phyloP scores from a whole-genome alignment of 2,888 invertebrate genomes.

The Papilio protenor region DNA sequence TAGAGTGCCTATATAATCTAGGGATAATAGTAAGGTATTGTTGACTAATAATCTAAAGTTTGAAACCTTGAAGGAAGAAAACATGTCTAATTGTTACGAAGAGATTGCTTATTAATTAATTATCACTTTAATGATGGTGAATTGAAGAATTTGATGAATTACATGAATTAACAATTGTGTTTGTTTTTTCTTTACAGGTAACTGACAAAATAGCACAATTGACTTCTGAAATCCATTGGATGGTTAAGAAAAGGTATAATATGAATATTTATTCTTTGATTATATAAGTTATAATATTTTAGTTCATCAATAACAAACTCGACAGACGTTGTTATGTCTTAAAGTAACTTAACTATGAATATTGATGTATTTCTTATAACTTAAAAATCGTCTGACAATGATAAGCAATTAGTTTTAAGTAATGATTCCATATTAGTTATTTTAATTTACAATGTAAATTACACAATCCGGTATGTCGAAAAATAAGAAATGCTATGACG shows the following conservation, averaged over 20 bases:
- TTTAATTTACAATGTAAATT: too few species aligned
- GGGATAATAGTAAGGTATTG: neutral
- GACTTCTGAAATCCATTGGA: neutral
- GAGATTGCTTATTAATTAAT: neutral
- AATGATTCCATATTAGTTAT: too few species aligned
- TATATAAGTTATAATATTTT: too few species aligned
- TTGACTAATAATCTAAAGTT: neutral
- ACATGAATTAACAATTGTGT: neutral
- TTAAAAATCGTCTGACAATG: too few species aligned
- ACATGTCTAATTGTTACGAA: neutral
- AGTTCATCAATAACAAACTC: too few species aligned
- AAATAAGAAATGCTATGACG: too few species aligned
- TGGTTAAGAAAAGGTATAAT: conserved; percentile 7
- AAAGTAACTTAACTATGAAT: too few species aligned
- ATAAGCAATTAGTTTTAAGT: too few species aligned
- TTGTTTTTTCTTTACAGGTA: conserved; percentile 4
- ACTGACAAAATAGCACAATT: neutral
- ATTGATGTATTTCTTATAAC: too few species aligned
- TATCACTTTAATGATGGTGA: neutral
- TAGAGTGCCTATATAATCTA: neutral
- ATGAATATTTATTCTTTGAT: neutral
- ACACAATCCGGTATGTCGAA: too few species aligned
- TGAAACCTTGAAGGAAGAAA: neutral
- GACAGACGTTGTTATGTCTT: too few species aligned
- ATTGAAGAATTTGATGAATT: too few species aligned